Conservation (phyloP, 2,888 invertebrate species). For the Tenthredo notha region DNA sequence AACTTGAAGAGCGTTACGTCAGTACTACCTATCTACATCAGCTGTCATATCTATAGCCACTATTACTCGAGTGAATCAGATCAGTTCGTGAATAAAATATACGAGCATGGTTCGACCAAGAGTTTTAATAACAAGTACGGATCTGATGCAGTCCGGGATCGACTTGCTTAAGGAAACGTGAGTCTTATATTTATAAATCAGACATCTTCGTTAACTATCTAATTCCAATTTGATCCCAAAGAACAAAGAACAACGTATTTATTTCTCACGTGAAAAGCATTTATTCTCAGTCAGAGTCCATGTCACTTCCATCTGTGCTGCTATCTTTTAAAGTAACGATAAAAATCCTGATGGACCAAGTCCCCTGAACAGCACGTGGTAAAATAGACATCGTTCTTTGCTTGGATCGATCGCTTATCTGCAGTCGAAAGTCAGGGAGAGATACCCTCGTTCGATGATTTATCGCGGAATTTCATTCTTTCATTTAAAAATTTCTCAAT, state of each 20-base stretch:
- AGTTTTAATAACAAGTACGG: conserved; percentile 76
- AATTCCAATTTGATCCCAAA: neutral
- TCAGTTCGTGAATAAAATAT: neutral
- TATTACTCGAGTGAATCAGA: neutral
- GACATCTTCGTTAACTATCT: neutral
- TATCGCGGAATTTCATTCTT: neutral
- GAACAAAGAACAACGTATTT: neutral
- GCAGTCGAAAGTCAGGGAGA: neutral
- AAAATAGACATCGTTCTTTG: conserved; percentile 23
- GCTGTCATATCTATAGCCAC: neutral
- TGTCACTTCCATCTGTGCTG: neutral
- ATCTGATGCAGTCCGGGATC: conserved; percentile 75
- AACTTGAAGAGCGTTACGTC: neutral
- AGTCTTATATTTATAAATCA: conserved; percentile 54
- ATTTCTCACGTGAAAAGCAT: neutral
- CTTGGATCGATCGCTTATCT: conserved; percentile 27
- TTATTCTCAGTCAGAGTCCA: neutral
- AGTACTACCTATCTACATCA: neutral
- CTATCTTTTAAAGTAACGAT: neutral
- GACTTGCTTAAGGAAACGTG: conserved; percentile 74
- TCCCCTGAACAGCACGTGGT: neutral
- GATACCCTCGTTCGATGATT: neutral
- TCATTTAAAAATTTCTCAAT: neutral
- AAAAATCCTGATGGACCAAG: neutral
- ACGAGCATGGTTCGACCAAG: conserved; percentile 71